phyloP scores from a whole-genome alignment of 30 jellyfish, hydroid and myxozoan species.

The Sanderia malayensis region DNA sequence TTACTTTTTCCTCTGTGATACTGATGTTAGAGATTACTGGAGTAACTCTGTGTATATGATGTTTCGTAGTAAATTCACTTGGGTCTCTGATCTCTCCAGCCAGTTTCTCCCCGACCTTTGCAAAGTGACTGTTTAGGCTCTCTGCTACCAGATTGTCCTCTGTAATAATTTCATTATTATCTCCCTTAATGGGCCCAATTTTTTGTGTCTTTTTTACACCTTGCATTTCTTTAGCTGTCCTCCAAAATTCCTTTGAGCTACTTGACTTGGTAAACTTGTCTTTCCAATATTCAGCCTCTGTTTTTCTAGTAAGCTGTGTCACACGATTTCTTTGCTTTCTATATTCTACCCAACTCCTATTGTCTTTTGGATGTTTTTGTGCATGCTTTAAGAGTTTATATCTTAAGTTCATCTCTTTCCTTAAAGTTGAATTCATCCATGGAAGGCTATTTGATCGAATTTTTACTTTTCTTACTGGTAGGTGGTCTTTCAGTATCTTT shows the following conservation, averaged over 20 bases:
- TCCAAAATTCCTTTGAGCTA: not conserved
- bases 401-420: not conserved
- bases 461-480: not conserved
- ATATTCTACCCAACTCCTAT: not conserved
- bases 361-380: not conserved
- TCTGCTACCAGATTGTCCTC: not conserved
- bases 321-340: not conserved
- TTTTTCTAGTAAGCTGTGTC: not conserved
- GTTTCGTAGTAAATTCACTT: no score
- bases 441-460: not conserved
- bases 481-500: not conserved
- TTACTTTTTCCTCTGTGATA: no score
- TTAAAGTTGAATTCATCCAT: not conserved
- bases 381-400: not conserved
- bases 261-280: not conserved
- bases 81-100: constrained; percentile 4
- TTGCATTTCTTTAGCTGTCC: not conserved
- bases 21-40: no score
- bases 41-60: no score
- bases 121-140: not conserved
- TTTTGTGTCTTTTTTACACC: not conserved
- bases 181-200: constrained; percentile 1
- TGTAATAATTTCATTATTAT: not conserved
- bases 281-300: not conserved
- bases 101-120: not conserved